phyloP scores from a whole-genome alignment of 2,888 invertebrate genomes.

The Eupithecia vulgata region DNA sequence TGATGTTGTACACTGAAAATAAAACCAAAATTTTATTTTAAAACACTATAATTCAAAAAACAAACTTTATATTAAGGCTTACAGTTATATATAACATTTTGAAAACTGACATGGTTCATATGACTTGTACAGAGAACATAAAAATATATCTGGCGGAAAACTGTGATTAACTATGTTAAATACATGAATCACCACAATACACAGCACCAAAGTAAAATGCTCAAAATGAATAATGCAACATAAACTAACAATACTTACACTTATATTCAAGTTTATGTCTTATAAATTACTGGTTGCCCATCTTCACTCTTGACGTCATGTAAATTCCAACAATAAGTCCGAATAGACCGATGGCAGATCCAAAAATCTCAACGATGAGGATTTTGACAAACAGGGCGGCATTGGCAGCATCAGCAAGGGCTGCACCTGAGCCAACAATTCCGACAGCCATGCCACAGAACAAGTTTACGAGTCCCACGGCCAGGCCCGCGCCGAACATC shows the following conservation, averaged over 20 bases:
- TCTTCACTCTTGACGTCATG: constrained; percentile 93
- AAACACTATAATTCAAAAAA: constrained; percentile 35
- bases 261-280: constrained; percentile 67
- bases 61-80: constrained; percentile 12
- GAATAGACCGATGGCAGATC: constrained; percentile 99
- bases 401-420: constrained; percentile 98
- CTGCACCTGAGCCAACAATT: constrained; percentile 99
- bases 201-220: constrained; percentile 38
- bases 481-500: constrained; percentile 97
- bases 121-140: neutral
- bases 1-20: constrained; percentile 75
- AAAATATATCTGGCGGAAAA: constrained; percentile 1
- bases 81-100: constrained; percentile 1
- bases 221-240: constrained; percentile 38
- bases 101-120: neutral
- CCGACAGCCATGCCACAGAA: constrained; percentile 98
- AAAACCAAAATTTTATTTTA: constrained; percentile 48
- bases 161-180: neutral
- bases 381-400: constrained; percentile 98
- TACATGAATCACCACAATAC: constrained; percentile 25
- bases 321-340: constrained; percentile 99
- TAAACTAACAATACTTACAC: constrained; percentile 67
- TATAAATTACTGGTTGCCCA: constrained; percentile 86
- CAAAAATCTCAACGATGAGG: constrained; percentile 99
- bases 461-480: constrained; percentile 97